A percentile compares a stretch with the other conserved stretches of the same genome.
phyloP scores from a whole-genome alignment of 2,113 vertebrate species.

The Ochotona princeps region DNA sequence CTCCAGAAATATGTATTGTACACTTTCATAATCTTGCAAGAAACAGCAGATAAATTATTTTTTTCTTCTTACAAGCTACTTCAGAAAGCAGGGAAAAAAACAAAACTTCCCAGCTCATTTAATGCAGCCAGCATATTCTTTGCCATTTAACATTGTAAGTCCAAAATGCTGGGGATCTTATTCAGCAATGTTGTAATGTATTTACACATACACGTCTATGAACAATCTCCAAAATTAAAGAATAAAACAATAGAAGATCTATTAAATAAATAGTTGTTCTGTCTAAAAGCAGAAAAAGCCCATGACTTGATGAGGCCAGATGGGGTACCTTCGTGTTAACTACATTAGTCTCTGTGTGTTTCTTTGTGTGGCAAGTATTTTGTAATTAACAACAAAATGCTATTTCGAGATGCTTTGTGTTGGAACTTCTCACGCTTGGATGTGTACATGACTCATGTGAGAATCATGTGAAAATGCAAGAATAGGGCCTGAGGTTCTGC shows the following conservation, averaged over 20 bases:
- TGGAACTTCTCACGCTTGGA: background rate
- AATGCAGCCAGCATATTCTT: background rate
- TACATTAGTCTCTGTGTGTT: constrained; percentile 11
- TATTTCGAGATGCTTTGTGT: background rate
- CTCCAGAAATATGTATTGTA: constrained; percentile 30
- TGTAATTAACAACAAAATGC: constrained; percentile 29
- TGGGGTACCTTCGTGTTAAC: background rate
- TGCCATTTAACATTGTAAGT: background rate
- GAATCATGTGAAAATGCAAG: background rate
- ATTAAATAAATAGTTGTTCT: background rate
- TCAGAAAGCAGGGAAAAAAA: background rate
- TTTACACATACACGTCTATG: background rate
- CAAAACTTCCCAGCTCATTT: background rate
- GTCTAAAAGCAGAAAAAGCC: constrained; percentile 13
- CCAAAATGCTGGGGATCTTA: constrained; percentile 9
- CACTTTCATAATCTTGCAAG: background rate
- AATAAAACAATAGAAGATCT: background rate
- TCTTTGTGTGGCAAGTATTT: background rate
- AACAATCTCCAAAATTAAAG: background rate
- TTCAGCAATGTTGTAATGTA: background rate
- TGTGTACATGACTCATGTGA: background rate
- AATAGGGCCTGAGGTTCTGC: background rate
- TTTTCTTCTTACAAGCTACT: background rate
- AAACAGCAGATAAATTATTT: background rate
- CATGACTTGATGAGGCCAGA: background rate